phyloP scores from a whole-genome alignment of 2,113 vertebrate species.

The Myrmecobius fasciatus region DNA sequence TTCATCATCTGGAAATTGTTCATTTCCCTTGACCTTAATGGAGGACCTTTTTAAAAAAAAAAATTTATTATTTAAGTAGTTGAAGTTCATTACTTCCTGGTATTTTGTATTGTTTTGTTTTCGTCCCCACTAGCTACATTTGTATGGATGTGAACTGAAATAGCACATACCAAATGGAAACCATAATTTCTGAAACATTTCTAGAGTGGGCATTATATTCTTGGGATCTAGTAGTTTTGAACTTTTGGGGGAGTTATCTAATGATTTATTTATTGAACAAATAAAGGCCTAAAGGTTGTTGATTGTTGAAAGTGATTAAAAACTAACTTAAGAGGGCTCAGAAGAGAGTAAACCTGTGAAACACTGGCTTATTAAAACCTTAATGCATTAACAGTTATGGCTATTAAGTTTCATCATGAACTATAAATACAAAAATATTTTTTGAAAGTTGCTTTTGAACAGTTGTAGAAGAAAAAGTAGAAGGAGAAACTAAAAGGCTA shows the following conservation, averaged over 20 bases:
- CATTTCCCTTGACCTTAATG: too few relatives aligned
- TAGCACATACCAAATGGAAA: not conserved
- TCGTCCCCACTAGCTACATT: not conserved
- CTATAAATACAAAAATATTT: not conserved
- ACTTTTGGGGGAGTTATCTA: not conserved
- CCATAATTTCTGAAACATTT: not conserved
- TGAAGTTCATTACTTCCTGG: not conserved
- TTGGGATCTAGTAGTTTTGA: not conserved
- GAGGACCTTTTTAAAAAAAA: not conserved
- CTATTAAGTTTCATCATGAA: not conserved
- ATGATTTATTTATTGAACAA: not conserved
- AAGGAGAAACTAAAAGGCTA: not conserved
- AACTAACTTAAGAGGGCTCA: not conserved
- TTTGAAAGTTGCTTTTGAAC: not conserved
- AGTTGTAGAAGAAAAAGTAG: not conserved
- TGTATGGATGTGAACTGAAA: not conserved
- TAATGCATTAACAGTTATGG: not conserved
- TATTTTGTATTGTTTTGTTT: not conserved
- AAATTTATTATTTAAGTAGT: not conserved
- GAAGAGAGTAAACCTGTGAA: not conserved
- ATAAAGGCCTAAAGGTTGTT: not conserved
- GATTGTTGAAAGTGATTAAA: not conserved
- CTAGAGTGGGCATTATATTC: not conserved
- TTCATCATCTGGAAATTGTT: too few relatives aligned
- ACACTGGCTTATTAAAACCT: not conserved